These are phyloP conservation scores for Calephelis perditalis DNA, from an alignment of 2,888 invertebrate species.

Conservation along the genomic window DNA sequence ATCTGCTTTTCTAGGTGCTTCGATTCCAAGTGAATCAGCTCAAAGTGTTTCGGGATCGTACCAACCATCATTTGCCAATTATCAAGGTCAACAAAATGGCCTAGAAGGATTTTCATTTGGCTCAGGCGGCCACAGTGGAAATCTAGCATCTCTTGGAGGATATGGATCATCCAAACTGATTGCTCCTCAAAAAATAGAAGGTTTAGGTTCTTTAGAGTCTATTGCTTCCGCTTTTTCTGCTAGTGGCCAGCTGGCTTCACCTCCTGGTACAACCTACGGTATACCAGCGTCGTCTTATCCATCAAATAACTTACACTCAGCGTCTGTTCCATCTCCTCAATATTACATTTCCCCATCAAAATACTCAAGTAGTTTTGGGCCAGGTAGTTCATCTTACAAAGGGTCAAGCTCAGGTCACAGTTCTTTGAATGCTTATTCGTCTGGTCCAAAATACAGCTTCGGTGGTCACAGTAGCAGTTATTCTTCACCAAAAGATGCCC, in stretches of 20 bases:
- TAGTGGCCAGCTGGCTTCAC: constrained; percentile 50
- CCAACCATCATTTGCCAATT: constrained; percentile 43
- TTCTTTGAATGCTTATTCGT: constrained; percentile 49
- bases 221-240: constrained; percentile 48
- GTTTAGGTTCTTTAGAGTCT: constrained; percentile 48
- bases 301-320: constrained; percentile 45
- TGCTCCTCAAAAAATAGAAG: constrained; percentile 51
- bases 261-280: constrained; percentile 55
- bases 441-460: constrained; percentile 56
- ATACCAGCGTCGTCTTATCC: constrained; percentile 48
- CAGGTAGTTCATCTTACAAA: constrained; percentile 54
- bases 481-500: constrained; percentile 52
- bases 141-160: constrained; percentile 44
- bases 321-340: constrained; percentile 53
- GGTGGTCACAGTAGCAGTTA: constrained; percentile 49
- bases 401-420: constrained; percentile 48
- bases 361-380: constrained; percentile 49
- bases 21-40: constrained; percentile 51
- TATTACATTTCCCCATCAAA: constrained; percentile 55
- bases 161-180: constrained; percentile 50
- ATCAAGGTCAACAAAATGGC: constrained; percentile 30
- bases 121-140: constrained; percentile 32
- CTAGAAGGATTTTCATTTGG: constrained; percentile 39
- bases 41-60: constrained; percentile 49
- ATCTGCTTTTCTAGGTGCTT: constrained; percentile 63